These are phyloP conservation scores for Stenopsyche tienmushanensis DNA, from an alignment of 1,140 invertebrate genomes.

Conservation along the genomic window DNA sequence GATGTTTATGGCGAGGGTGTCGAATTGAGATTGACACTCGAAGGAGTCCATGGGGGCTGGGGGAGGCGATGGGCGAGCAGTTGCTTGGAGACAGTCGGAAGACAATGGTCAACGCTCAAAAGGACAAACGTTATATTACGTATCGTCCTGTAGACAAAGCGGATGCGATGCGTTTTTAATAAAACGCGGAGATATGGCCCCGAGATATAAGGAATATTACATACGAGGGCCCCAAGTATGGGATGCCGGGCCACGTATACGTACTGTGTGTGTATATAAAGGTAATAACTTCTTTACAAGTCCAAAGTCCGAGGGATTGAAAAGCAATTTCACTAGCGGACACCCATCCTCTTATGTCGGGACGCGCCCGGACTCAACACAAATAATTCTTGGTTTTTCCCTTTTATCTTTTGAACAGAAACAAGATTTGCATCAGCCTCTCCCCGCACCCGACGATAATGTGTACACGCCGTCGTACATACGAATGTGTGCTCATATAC, in stretches of 20 bases:
- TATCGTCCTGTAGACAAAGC: conserved; percentile 34
- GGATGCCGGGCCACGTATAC: conserved; percentile 15
- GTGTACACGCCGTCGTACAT: no score
- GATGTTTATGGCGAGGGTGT: no score
- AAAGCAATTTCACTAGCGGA: conserved; percentile 59
- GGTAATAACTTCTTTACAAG: conserved; percentile 63
- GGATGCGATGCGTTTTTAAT: conserved; percentile 42
- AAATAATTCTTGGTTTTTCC: conserved; percentile 23
- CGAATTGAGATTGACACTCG: no score
- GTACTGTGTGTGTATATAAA: conserved; percentile 54
- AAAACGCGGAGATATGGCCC: conserved; percentile 41
- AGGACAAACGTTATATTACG: conserved; percentile 13
- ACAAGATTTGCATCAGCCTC: conserved; percentile 9
- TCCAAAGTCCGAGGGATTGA: conserved; percentile 61
- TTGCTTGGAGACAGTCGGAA: conserved; percentile 18
- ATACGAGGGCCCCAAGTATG: background rate
- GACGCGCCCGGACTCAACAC: conserved; percentile 32
- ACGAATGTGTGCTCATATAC: background rate
- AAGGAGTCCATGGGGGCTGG: no score
- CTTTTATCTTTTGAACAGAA: conserved; percentile 4
- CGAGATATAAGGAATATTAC: conserved; percentile 40
- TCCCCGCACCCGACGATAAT: no score
- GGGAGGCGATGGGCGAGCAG: no score
- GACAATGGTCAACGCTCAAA: conserved; percentile 34
- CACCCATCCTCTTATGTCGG: conserved; percentile 48